Conservation (phyloP, 2,797 vertebrate genomes). For the Channa striata region DNA sequence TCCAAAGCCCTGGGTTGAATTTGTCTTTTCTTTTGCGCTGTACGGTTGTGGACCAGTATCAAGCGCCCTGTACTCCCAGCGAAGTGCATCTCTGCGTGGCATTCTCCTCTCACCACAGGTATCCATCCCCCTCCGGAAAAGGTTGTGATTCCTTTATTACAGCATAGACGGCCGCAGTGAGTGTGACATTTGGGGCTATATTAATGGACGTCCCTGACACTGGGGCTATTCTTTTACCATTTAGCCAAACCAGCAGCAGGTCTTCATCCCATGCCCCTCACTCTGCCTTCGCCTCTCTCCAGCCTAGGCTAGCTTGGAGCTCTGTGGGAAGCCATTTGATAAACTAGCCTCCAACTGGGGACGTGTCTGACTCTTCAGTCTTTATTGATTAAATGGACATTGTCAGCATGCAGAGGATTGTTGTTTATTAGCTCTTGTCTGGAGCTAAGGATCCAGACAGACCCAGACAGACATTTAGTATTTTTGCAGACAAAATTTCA, state of each 20-base stretch:
- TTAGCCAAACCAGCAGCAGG: conserved; percentile 62
- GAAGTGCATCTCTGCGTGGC: conserved; percentile 48
- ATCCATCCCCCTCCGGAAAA: conserved; percentile 77
- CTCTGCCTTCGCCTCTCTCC: conserved; percentile 79
- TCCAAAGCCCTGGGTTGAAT: conserved; percentile 82
- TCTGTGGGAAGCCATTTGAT: conserved; percentile 92
- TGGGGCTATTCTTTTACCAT: conserved; percentile 73
- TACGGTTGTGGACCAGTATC: conserved; percentile 38
- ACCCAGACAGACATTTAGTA: conserved; percentile 27
- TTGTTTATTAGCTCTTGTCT: conserved; percentile 82
- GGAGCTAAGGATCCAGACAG: conserved; percentile 64
- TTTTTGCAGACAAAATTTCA: conserved; percentile 33
- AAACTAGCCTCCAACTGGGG: conserved; percentile 89
- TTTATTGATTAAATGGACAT: conserved; percentile 87
- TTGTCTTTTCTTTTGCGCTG: conserved; percentile 74
- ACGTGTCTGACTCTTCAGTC: conserved; percentile 89
- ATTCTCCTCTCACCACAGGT: conserved; percentile 86
- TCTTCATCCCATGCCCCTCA: conserved; percentile 70
- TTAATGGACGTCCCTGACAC: conserved; percentile 74
- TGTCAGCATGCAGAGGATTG: conserved; percentile 90
- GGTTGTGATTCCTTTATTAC: conserved; percentile 73
- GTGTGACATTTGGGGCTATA: conserved; percentile 73
- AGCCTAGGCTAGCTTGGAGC: conserved; percentile 78
- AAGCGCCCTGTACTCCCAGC: conserved; percentile 72
- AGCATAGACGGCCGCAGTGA: conserved; percentile 54